Evolutionary conservation across 2,113 vertebrate genomes (phyloP), one percentile per base, ranked within the genome.

Genomic region (Neogale vison): DNA sequence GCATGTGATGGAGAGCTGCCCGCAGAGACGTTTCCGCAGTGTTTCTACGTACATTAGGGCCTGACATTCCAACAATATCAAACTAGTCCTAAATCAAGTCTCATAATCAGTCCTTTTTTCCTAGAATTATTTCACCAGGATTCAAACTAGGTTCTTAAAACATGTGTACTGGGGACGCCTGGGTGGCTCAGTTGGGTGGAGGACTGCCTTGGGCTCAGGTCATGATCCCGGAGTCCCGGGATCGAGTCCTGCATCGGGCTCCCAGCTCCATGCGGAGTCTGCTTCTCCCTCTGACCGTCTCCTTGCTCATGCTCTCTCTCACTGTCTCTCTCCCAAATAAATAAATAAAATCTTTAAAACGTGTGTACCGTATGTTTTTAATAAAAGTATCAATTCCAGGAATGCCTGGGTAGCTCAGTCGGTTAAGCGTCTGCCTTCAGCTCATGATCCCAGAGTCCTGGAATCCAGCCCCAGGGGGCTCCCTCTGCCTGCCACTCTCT

Each of bases 91-190:
- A 69, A 89, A 17, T 42, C 7, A 52, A 74, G 55, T 65, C 11
- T 50, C 15, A 71, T 9, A 45, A 47, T 4, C 31, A 36, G 26
- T 13, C 29, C 26, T 71, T 47, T 63, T 50, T 23, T 23, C 69
- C 71, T 18, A 47, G 13, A 74, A 81, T 34, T 81, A 42, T 90
- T 57, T 47, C 90, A 85, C 6, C 9, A 47, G 20, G 5, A 79
- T 96, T 52, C 57, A 95, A 90, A 69, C 57, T 17, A 63, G 36
- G 29, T 61, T 95, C 74, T 36, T 14, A 92, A 90, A 93, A 81
- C 29, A 47, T 10, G 45, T 47, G 45, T 47, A 47, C 45, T 10
- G 0, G 45, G 45, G 45, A 47, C 10, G 45, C 45, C 10, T 47
- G 10, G 45, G 45, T 47, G 45, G 45, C 45, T 47, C 45, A 47